Base-by-base conservation (phyloP, 2,797 vertebrate species). In the Margarornis squamiger region DNA sequence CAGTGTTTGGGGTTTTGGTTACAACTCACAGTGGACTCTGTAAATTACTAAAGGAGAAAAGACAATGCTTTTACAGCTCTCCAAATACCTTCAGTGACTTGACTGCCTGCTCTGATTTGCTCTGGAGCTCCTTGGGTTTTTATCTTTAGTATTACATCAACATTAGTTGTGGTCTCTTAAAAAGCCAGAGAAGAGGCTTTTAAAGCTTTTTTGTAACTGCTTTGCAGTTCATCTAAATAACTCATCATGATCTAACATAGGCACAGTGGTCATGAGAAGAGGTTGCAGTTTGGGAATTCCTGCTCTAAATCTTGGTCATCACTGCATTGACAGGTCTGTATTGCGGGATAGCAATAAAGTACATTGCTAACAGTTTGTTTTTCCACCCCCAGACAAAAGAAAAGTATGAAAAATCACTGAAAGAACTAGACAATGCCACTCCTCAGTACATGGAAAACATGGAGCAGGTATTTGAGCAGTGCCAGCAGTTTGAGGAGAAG, bases 391-490 rank as follows among this genome's bases (percentile, higher is more conserved):
- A 99, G 99, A 98, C 98, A 71, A 99, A 98, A 96, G 99, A 99
- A 86, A 99, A 99, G 63, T 99, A 99, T 29, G 98, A 99, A 90
- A 99, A 99, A 93, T 98, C 98, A 14, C 97, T 99, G 49, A 99
- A 99, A 67, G 99, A 99, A 72, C 98, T 99, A 7, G 98, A 99
- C 94, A 98, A 98, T 97, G 73, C 98, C 84, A 99, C 99, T 5
- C 99, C 99, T 48, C 99, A 99, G 95, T 99, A 99, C 79, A 99
- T 99, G 98, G 99, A 99, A 97, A 99, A 99, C 97, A 99, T 99
- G 99, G 99, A 99, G 97, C 99, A 99, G 95, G 99, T 99, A 54
- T 99, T 99, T 43, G 99, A 99, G 68, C 99, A 99, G 96, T 99
- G 99, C 97, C 99, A 99, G 97, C 98, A 99, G 97, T 99, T 99